A percentile compares a stretch with the other conserved stretches of the same genome.
phyloP scores from a whole-genome alignment of 2,113 vertebrate genomes.

The Rhabdomys dilectus region DNA sequence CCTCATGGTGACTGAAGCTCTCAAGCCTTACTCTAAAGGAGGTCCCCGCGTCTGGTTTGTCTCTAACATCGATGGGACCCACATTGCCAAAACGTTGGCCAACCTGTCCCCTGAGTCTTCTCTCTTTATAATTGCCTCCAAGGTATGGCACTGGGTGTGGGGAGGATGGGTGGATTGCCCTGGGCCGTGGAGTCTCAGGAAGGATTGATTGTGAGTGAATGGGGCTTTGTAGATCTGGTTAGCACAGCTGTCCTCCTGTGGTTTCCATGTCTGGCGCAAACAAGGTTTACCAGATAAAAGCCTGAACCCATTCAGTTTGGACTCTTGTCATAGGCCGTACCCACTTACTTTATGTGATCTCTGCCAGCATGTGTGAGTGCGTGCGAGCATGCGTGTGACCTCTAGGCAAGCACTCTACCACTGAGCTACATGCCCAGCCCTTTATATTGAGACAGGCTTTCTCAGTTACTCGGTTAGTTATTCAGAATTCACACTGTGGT shows the following conservation, averaged over 20 bases:
- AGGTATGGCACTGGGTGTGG: slow-evolving; percentile 85
- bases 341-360: not conserved
- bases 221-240: not conserved
- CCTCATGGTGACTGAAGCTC: slow-evolving; percentile 97
- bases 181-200: not conserved
- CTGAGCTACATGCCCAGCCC: not conserved
- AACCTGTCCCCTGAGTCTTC: slow-evolving; percentile 93
- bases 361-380: not conserved
- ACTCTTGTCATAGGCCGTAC: not conserved
- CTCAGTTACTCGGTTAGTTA: not conserved
- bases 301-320: not conserved
- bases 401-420: no score
- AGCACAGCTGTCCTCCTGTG: not conserved
- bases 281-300: not conserved
- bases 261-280: not conserved
- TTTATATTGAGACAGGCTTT: not conserved
- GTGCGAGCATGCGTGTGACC: not conserved
- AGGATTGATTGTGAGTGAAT: not conserved
- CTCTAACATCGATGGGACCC: slow-evolving; percentile 98
- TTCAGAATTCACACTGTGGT: not conserved
- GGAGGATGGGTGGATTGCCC: fast-evolving
- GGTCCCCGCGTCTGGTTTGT: slow-evolving; percentile 98
- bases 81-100: slow-evolving; percentile 96
- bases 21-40: slow-evolving; percentile 94
- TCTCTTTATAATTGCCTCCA: slow-evolving; percentile 97